A percentile compares a stretch with the other conserved stretches of the same genome.
phyloP scores from a whole-genome alignment of 2,797 vertebrate genomes.

The Sebastes melanostomus region DNA sequence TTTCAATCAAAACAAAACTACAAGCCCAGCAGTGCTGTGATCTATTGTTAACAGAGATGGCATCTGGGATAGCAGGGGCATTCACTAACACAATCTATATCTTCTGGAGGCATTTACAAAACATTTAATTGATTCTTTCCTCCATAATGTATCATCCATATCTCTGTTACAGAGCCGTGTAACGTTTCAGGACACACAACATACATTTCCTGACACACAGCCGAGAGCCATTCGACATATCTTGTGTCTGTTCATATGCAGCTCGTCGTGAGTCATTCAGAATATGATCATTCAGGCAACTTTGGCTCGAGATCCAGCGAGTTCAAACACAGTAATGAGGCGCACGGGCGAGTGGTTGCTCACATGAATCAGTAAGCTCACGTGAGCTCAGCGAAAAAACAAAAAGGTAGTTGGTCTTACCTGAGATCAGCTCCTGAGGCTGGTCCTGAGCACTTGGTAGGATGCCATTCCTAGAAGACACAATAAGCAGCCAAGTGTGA shows the following conservation, averaged over 20 bases:
- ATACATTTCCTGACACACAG: not conserved
- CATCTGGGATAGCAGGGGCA: constrained; percentile 21
- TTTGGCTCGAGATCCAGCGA: not conserved
- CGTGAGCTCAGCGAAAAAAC: not conserved
- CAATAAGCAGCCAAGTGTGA: not conserved
- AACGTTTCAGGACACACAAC: constrained; percentile 9
- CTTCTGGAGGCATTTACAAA: constrained; percentile 23
- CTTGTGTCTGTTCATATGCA: constrained; percentile 12
- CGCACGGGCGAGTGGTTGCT: not conserved
- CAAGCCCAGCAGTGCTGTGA: constrained; percentile 28
- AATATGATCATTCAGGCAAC: constrained; percentile 4
- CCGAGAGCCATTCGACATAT: not conserved
- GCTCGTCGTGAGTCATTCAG: not conserved
- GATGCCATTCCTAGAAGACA: constrained; percentile 53
- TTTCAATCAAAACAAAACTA: constrained; percentile 70
- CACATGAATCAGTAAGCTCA: constrained; percentile 44
- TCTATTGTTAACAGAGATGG: constrained; percentile 48
- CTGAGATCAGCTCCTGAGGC: constrained; percentile 31
- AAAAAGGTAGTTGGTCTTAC: constrained; percentile 43
- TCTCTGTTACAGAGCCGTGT: not conserved
- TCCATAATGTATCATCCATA: not conserved
- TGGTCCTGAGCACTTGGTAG: not conserved
- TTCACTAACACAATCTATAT: not conserved
- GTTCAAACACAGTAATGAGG: constrained; percentile 19
- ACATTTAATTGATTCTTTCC: constrained; percentile 21